Base-by-base conservation (phyloP, 2,888 invertebrate species). In the Macrophya annulata region DNA sequence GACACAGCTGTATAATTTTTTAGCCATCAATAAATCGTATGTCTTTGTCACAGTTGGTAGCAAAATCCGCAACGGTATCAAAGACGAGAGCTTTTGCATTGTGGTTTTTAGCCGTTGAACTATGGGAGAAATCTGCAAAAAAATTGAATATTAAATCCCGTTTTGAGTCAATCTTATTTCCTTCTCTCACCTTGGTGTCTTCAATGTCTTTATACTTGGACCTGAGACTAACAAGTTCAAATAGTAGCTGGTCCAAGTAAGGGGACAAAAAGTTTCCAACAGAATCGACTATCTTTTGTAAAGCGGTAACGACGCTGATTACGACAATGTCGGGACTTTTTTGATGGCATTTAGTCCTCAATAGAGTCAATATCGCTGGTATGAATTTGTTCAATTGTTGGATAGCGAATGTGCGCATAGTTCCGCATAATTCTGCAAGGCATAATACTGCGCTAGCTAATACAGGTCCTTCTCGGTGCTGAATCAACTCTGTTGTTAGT, bases 211-310 rank as follows among this genome's bases (percentile, higher is more conserved):
- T 90, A 82, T 93, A 93, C 8, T 91, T 86, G 1, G 90, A 90
- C 68, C 87, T 90, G 55, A 97, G 92, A 85, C 95, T 94, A 0
- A 96, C 95, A 65, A 97, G 93, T 88, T 96, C 96, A 10, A 94
- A 94, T 0, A 98, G 91, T 51, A 98, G 94, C 88, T 96, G 96
- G 88, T 96, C 95, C 51, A 98, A 94, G 93, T 98, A 98, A 0
- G 98, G 97, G 86, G 98, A 98, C 87, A 99, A 92, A 92, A 99
- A 99, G 62, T 97, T 94, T 0, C 98, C 96, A 68, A 99, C 92
- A 43, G 96, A 96, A 91, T 97, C 97, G 5, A 98, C 95, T 65
- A 99, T 96, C 93, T 98, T 98, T 86, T 97, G 96, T 51, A 98
- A 94, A 0, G 97, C 96, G 3, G 97, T 97, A 1, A 98, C 95